These are phyloP conservation scores for Catharus minimus DNA, from an alignment of 2,113 vertebrate genomes.

Conservation along the genomic window DNA sequence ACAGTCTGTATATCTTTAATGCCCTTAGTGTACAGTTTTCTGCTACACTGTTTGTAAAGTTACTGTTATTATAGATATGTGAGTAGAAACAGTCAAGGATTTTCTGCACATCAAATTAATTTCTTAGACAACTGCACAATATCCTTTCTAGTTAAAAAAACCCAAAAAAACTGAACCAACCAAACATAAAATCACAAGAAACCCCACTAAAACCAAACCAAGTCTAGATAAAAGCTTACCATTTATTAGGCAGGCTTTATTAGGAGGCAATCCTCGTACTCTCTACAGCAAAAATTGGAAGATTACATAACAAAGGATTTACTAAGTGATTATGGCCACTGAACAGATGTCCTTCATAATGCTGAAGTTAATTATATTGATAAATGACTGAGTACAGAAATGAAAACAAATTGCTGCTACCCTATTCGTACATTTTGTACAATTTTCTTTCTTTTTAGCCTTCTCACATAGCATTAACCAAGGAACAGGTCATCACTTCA, in stretches of 20 bases:
- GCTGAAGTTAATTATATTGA: neutral
- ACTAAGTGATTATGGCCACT: neutral
- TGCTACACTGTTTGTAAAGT: neutral
- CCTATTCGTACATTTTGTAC: neutral
- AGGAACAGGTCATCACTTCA: neutral
- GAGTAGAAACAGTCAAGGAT: neutral
- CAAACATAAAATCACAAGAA: no score
- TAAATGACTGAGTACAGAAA: neutral
- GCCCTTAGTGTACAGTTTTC: neutral
- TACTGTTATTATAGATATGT: neutral
- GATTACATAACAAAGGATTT: slow-evolving; percentile 19
- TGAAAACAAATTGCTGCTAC: neutral
- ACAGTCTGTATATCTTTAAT: neutral
- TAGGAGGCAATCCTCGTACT: neutral
- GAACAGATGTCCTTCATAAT: slow-evolving; percentile 31
- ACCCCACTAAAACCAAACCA: neutral
- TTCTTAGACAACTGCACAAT: neutral
- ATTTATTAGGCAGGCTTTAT: neutral
- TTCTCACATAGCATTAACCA: neutral
- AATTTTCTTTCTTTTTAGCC: neutral
- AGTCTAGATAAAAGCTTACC: neutral
- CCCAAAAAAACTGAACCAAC: neutral
- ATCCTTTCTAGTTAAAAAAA: neutral
- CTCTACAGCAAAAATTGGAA: slow-evolving; percentile 13
- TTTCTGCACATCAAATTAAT: neutral